Percentiles rank a stretch among this genome's conserved stretches.
phyloP scores from a whole-genome alignment of 2,888 invertebrate genomes.

The Orgyia antiqua region DNA sequence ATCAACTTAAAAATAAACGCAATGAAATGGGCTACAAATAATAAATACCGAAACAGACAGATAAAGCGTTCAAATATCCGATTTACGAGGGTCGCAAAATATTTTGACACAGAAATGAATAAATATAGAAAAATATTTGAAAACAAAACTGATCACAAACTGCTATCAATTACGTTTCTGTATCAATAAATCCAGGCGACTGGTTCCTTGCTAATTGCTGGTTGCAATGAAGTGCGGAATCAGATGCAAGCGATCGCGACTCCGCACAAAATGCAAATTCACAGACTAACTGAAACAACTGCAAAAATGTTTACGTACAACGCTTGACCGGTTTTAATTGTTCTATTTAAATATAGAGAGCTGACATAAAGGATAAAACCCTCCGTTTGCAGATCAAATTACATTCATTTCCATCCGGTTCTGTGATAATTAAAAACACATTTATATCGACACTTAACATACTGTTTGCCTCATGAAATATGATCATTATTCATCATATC shows the following conservation, averaged over 20 bases:
- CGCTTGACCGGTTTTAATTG: slow-evolving; percentile 56
- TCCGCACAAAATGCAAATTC: slow-evolving; percentile 47
- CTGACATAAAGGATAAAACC: slow-evolving; percentile 36
- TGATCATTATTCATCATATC: slow-evolving; percentile 15
- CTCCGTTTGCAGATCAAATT: slow-evolving; percentile 43
- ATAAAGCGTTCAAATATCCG: too few species aligned
- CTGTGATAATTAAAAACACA: slow-evolving; percentile 51
- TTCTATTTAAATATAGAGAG: slow-evolving; percentile 47
- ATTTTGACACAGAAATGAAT: too few species aligned
- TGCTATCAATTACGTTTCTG: slow-evolving; percentile 51
- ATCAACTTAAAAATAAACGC: neutral
- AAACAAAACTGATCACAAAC: slow-evolving; percentile 11
- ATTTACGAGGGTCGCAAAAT: too few species aligned
- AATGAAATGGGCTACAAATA: too few species aligned
- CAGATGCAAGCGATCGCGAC: slow-evolving; percentile 36
- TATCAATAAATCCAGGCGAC: slow-evolving; percentile 56
- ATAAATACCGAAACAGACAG: neutral
- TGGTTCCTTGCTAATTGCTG: slow-evolving; percentile 66
- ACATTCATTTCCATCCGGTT: slow-evolving; percentile 36
- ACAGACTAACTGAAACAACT: slow-evolving; percentile 34
- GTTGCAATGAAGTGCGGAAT: slow-evolving; percentile 48
- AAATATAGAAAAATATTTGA: neutral
- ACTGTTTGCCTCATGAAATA: slow-evolving; percentile 33
- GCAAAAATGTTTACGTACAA: slow-evolving; percentile 56
- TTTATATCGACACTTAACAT: slow-evolving; percentile 37